Percentiles rank a stretch among this genome's conserved stretches.
Evolutionary conservation across 2,888 invertebrate species (phyloP).

Genomic region (Ophion ventricosus): DNA sequence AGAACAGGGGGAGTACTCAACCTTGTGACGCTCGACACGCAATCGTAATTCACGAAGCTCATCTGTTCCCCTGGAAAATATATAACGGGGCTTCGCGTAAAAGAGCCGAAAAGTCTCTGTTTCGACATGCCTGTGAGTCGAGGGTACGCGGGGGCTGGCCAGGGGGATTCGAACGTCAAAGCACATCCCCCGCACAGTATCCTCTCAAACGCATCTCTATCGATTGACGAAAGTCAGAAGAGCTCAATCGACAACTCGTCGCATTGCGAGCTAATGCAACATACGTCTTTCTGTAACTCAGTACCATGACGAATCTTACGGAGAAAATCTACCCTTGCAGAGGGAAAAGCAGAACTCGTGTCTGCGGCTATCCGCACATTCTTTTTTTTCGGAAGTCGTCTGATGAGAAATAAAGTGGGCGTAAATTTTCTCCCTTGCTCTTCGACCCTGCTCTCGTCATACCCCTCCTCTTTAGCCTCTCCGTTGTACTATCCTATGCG

Average conservation of each 20-base stretch:
- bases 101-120: conserved; percentile 39
- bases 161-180: conserved; percentile 25
- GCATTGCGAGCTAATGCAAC: neutral
- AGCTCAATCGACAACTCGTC: neutral
- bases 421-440: conserved; percentile 73
- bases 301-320: conserved; percentile 7
- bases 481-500: conserved; percentile 9
- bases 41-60: conserved; percentile 50
- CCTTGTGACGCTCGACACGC: conserved; percentile 41
- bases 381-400: conserved; percentile 68
- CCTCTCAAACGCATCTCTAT: conserved; percentile 17
- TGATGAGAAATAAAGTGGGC: conserved; percentile 80
- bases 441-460: conserved; percentile 18
- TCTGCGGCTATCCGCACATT: conserved; percentile 42
- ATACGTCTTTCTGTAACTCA: neutral
- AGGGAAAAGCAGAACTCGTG: conserved; percentile 39
- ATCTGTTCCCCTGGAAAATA: conserved; percentile 29
- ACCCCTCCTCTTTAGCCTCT: conserved; percentile 35
- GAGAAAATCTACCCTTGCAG: conserved; percentile 40
- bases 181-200: neutral
- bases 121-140: conserved; percentile 61
- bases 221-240: conserved; percentile 5
- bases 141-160: conserved; percentile 14
- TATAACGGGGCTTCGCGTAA: conserved; percentile 1
- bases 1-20: conserved; percentile 10